phyloP scores from a whole-genome alignment of 2,113 vertebrate genomes.

The Pelvicachromis taeniatus region DNA sequence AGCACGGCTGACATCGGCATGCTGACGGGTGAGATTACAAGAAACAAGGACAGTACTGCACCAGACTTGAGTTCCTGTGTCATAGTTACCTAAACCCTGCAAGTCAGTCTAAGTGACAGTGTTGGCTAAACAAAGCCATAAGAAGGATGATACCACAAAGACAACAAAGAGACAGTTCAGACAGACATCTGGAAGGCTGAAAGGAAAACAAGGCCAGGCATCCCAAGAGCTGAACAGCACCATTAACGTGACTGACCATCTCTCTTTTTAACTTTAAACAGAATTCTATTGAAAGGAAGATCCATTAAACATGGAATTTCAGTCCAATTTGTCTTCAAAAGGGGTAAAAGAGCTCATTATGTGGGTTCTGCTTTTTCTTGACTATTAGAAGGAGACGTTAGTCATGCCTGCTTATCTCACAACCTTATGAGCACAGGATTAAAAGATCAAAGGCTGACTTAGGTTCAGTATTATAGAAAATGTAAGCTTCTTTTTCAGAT shows the following conservation, averaged over 20 bases:
- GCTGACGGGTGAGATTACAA: constrained; percentile 21
- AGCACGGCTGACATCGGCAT: background rate
- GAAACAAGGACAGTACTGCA: background rate
- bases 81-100: constrained; percentile 5
- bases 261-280: constrained; percentile 46
- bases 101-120: constrained; percentile 9
- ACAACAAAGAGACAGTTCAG: constrained; percentile 20
- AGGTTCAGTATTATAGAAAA: constrained; percentile 87
- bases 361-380: constrained; percentile 79
- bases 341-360: constrained; percentile 82
- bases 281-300: constrained; percentile 66
- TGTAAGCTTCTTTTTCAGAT: constrained; percentile 82
- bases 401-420: constrained; percentile 92
- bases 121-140: constrained; percentile 29
- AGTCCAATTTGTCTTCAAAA: constrained; percentile 80
- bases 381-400: constrained; percentile 90
- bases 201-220: constrained; percentile 13
- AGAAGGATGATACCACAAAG: constrained; percentile 15
- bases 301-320: constrained; percentile 77
- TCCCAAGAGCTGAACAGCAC: background rate
- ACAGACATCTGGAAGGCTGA: constrained; percentile 14
- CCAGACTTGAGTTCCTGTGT: background rate
- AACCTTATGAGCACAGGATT: constrained; percentile 96
- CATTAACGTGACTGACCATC: constrained; percentile 17
- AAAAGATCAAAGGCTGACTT: constrained; percentile 97